Evolutionary conservation across 2,797 vertebrate species (phyloP).

Genomic region (Xenops minutus): DNA sequence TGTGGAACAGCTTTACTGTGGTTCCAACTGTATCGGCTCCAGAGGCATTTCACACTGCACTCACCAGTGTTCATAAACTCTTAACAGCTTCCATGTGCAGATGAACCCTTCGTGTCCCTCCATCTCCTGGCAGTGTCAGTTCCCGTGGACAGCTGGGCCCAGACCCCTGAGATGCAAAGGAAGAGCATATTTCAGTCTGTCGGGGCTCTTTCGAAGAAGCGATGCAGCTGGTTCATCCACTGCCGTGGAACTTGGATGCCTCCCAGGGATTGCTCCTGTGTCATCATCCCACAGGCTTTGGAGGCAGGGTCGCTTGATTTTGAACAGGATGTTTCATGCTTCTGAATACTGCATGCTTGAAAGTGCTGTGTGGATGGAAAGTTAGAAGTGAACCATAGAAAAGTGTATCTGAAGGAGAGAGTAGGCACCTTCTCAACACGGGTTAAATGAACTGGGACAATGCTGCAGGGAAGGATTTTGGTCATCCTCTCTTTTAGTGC

Average conservation of each 20-base stretch:
- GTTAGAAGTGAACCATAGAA: not conserved
- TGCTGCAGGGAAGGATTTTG: not conserved
- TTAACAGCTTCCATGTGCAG: not conserved
- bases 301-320: not conserved
- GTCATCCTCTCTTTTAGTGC: not conserved
- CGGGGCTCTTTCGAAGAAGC: not conserved
- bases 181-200: not conserved
- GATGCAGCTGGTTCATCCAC: not conserved
- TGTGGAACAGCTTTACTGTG: not conserved
- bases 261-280: not conserved
- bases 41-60: not conserved
- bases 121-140: not conserved
- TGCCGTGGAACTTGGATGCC: not conserved
- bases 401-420: not conserved
- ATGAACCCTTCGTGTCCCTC: not conserved
- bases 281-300: not conserved
- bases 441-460: not conserved
- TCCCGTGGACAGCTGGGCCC: not conserved
- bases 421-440: not conserved
- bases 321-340: not conserved
- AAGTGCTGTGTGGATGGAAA: not conserved
- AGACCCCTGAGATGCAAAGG: not conserved
- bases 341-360: not conserved
- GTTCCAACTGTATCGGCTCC: not conserved
- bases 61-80: not conserved